Base-by-base conservation (phyloP, 2,113 vertebrate genomes). In the Corvus cornix region DNA sequence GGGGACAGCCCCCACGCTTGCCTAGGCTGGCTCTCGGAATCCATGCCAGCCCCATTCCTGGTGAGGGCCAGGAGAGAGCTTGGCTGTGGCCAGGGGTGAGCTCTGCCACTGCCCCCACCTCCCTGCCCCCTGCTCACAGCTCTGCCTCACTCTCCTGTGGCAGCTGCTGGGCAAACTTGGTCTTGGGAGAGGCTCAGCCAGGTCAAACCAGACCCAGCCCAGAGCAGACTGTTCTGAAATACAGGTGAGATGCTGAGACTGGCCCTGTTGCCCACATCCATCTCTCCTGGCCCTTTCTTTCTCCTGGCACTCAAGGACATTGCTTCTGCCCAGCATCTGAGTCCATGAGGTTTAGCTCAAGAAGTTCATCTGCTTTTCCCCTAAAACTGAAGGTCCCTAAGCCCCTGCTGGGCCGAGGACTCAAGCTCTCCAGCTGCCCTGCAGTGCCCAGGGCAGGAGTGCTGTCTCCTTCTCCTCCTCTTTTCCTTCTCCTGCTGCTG, bases 31-130 rank as follows among this genome's bases (percentile, higher is more conserved):
- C 35, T 43, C 23, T 44, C 0, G 0, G 77, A 60, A 77, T 27
- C 31, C 26, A 55, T 33, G 11, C 70, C 15, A 43, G 55, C 28
- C 52, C 35, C 16, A 9, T n/a, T 16, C 1, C 1, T 3, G 8
- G 18, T 5, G 39, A 41, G 62, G 43, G 33, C 35, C n/a, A 39
- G 56, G 48, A 77, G 51, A 28, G 9, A 31, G 16, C 81, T 59
- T 0, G 0, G 21, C 44, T 43, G 18, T 4, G 4, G 51, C 0
- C 3, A 16, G 7, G 24, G 5, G 7, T 26, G 56, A 72, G 62
- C 41, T 48, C 78, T 86, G 15, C 53, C 70, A 75, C 39, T 67
- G 55, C 19, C 51, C 10, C 19, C 31, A 7, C 5, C 37, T 46
- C 35, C 27, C 46, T 74, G 33, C 51, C 30, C 39, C 18, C 0